Base-by-base conservation (phyloP, 2,797 vertebrate genomes). In the Alauda arvensis region DNA sequence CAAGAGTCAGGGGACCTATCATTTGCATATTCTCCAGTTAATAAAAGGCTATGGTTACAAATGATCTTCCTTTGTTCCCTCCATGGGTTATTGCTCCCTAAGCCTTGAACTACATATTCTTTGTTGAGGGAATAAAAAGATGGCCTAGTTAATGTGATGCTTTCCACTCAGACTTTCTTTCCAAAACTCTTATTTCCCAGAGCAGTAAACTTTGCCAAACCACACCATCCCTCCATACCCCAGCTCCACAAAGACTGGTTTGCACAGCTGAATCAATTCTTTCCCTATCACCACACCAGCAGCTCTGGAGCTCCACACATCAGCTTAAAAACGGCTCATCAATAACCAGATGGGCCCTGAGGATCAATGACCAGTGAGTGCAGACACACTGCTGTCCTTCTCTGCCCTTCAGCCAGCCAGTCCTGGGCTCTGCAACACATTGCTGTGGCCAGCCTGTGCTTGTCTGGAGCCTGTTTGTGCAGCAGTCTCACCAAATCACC, bases 41-140 rank as follows among this genome's bases (percentile, higher is more conserved):
- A 76, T 45, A 83, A 91, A 88, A 74, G 33, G 61, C 40, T 86
- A 8, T 72, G 24, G 59, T 83, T 95, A 81, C 71, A 71, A 91
- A 91, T 76, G 19, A 94, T 77, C 74, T 91, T 86, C 12, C 70
- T 94, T 92, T 93, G 61, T 75, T 92, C 57, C 67, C 48, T 87
- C 15, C 66, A 91, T 83, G 83, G 62, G 90, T 72, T 92, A 60
- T 55, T 92, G 51, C 70, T 89, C 83, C 71, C 82, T 61, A 3
- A 90, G 78, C 70, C 67, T 86, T 88, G 80, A 85, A 83, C 70
- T 63, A 26, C 8, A 13, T 51, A 14, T 23, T 24, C 65, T 71
- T 61, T 62, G 61, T n/a, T 46, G 55, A 89, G 84, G 45, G 55
- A 76, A 71, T 18, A 46, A 67, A 86, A 82, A 71, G 29, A 55